Base-by-base conservation (phyloP, 2,797 vertebrate species). In the Microcaecilia unicolor region DNA sequence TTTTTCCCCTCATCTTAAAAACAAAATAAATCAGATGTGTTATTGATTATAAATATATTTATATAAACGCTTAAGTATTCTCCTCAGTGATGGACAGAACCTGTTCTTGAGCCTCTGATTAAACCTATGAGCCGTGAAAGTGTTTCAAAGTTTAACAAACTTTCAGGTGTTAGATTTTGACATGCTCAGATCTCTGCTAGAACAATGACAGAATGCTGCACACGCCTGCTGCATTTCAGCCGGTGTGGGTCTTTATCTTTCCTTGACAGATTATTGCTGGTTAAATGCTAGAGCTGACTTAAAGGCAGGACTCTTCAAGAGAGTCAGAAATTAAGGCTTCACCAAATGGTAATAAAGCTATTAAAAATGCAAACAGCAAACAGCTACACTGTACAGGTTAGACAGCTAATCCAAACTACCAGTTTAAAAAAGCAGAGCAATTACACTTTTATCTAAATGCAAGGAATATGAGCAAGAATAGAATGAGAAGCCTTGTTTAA, bases 371-470 rank as follows among this genome's bases (percentile, higher is more conserved):
- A 84, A 83, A 84, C 78, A 80, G 80, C 77, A 84, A 84, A 86
- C 77, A 81, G 69, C 69, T 67, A 75, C 72, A 55, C 80, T 72
- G 72, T 70, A 61, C 80, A 84, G 74, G 83, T 82, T 82, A 82
- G 84, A 86, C 84, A 86, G 83, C 83, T 82, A 70, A 85, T 84
- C 81, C 79, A 82, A 83, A 85, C 81, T 74, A 81, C 76, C 72
- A 64, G 79, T 76, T 78, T 74, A 78, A 78, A 81, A 78, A 80
- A 75, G 78, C 67, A 81, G 76, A 76, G 81, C 80, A 86, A 86
- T 86, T 86, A 86, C 80, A 84, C 75, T 80, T 83, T 84, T 84
- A 86, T 86, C 85, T 84, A 85, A 85, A 86, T 86, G 74, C 78
- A 75, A 75, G 78, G 72, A 80, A 80, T 82, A 81, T 70, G 80